phyloP scores from a whole-genome alignment of 1,140 invertebrate species.

The Lepidurus apus region DNA sequence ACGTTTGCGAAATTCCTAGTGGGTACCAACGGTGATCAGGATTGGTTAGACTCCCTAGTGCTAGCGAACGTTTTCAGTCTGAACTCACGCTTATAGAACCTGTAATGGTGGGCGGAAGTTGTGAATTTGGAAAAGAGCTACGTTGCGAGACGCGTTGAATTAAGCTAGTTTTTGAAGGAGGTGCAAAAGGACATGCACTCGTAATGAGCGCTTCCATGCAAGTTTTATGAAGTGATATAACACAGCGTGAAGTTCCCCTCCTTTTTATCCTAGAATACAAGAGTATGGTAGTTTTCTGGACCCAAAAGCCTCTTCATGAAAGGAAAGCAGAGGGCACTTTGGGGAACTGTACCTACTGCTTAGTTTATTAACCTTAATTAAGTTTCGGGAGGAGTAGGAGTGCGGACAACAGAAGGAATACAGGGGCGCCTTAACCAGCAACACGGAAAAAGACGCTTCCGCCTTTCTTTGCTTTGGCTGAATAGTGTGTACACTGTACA shows the following conservation, averaged over 20 bases:
- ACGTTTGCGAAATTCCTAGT: background rate
- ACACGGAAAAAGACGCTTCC: background rate
- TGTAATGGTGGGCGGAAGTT: background rate
- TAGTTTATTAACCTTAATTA: conserved; percentile 12
- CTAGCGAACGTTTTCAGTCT: background rate
- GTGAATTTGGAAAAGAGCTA: background rate
- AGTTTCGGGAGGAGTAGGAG: background rate
- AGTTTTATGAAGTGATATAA: conserved; percentile 4
- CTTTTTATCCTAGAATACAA: conserved; percentile 6
- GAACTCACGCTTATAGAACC: background rate
- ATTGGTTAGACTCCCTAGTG: no score
- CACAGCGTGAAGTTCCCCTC: background rate
- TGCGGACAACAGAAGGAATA: background rate
- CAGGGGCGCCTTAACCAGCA: background rate
- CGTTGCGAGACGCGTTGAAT: background rate
- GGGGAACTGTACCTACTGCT: background rate
- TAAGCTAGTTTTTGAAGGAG: background rate
- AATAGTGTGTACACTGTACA: background rate
- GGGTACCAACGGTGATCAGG: background rate
- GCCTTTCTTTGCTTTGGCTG: background rate
- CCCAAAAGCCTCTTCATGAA: background rate
- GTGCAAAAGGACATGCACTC: background rate
- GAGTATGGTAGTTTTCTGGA: background rate
- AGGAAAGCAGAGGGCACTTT: background rate
- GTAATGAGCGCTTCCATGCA: background rate